Conservation (phyloP, 2,113 vertebrate genomes). For the Lycocorax pyrrhopterus region DNA sequence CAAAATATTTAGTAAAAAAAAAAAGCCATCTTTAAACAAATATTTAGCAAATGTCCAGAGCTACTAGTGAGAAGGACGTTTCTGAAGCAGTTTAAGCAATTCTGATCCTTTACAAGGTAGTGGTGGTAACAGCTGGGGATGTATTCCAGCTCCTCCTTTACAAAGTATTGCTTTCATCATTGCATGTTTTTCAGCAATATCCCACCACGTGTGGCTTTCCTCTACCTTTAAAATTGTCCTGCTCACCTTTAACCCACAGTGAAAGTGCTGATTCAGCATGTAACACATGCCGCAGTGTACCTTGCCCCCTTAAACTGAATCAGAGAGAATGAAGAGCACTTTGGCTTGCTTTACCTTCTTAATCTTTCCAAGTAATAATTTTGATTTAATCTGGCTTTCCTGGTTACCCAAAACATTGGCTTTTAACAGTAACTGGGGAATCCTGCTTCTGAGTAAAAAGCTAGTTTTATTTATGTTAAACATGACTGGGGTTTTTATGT, state of each 20-base stretch:
- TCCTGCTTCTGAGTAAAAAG: neutral
- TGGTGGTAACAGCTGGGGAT: neutral
- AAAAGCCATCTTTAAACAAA: neutral
- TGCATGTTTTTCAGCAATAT: fast-evolving
- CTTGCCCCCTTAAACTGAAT: neutral
- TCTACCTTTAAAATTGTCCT: neutral
- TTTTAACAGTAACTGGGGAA: neutral
- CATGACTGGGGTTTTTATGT: fast-evolving
- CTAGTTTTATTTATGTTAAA: neutral
- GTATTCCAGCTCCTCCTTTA: fast-evolving
- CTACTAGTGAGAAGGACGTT: neutral
- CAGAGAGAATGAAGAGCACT: neutral
- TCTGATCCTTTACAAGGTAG: fast-evolving
- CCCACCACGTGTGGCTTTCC: fast-evolving
- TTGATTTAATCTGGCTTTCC: neutral
- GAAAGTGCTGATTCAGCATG: neutral
- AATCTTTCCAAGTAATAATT: neutral
- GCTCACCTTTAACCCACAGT: neutral
- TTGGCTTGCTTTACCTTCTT: neutral
- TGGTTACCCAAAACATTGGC: neutral
- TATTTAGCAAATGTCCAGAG: neutral
- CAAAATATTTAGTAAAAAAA: neutral
- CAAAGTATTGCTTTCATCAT: neutral
- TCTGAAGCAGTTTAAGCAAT: neutral
- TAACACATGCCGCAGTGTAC: neutral